Conservation (phyloP, 92 coral and sea anemone genomes). For the Siderastrea radians region DNA sequence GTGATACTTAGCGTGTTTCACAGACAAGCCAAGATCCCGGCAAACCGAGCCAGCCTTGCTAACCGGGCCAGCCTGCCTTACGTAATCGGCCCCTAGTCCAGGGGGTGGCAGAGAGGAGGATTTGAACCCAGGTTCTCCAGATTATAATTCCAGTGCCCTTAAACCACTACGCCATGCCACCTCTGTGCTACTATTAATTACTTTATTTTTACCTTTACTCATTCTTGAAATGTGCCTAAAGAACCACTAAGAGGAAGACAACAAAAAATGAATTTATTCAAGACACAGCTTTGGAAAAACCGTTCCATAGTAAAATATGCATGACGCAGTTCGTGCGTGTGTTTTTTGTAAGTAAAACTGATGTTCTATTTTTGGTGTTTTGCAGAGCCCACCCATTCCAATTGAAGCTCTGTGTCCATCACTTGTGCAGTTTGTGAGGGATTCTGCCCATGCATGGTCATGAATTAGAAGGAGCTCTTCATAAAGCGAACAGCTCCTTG, state of each 20-base stretch:
- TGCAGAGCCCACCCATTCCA: slow-evolving; percentile 3
- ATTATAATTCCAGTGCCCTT: too few species aligned
- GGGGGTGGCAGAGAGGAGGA: too few species aligned
- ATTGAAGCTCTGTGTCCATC: background rate
- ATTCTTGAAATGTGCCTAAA: background rate
- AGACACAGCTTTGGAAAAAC: background rate
- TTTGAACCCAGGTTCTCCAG: too few species aligned
- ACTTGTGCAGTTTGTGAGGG: background rate
- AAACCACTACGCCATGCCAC: too few species aligned
- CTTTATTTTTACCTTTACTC: background rate
- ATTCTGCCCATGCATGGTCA: background rate
- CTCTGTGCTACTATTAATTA: too few species aligned
- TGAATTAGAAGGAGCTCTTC: background rate
- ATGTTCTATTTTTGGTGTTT: background rate
- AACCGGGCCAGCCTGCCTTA: too few species aligned
- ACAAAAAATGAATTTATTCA: background rate
- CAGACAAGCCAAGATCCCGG: too few species aligned
- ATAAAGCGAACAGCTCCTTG: background rate
- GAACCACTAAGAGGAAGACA: background rate
- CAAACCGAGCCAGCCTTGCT: too few species aligned
- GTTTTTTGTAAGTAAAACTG: background rate
- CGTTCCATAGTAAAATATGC: background rate
- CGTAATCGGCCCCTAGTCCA: too few species aligned
- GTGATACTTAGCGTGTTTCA: too few species aligned
- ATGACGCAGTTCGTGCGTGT: background rate